Conservation (phyloP, 2,113 vertebrate species). For the Corydoras maculifer region DNA sequence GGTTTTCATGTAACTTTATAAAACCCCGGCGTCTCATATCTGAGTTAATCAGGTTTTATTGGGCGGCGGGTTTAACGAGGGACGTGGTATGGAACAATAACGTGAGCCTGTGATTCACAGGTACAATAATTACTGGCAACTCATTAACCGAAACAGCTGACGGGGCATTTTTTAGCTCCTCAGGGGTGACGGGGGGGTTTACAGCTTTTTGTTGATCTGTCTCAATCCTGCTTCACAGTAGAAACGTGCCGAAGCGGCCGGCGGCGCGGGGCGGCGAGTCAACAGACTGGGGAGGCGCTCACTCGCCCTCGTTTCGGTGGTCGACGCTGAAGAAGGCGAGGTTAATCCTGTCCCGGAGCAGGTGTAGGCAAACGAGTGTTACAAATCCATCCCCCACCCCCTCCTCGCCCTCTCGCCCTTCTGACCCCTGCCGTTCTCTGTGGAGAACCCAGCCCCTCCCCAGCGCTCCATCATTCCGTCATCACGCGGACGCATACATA, state of each 20-base stretch:
- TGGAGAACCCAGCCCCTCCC: constrained; percentile 24
- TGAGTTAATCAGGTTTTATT: too few relatives aligned
- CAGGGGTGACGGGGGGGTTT: neutral
- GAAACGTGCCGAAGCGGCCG: constrained; percentile 5
- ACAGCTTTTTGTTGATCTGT: neutral
- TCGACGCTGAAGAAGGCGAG: constrained; percentile 10
- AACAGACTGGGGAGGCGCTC: constrained; percentile 21
- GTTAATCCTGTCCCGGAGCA: constrained; percentile 43
- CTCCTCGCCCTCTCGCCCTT: constrained; percentile 23
- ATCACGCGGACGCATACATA: constrained; percentile 6
- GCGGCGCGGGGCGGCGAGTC: neutral
- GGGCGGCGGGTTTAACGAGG: too few relatives aligned
- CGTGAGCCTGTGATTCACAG: constrained; percentile 16
- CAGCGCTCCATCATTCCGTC: constrained; percentile 13
- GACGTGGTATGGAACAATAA: too few relatives aligned
- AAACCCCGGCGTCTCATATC: too few relatives aligned
- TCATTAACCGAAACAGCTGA: constrained; percentile 31
- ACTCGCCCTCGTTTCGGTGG: constrained; percentile 14
- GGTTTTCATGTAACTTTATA: too few relatives aligned
- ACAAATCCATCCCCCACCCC: constrained; percentile 25
- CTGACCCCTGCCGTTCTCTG: constrained; percentile 36
- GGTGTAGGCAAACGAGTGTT: constrained; percentile 36
- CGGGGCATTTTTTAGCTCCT: constrained; percentile 1
- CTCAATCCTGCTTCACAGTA: neutral
- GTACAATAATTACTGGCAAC: constrained; percentile 21